These are phyloP conservation scores for Puffinus mauretanicus DNA, from an alignment of 2,113 vertebrate genomes.

Conservation along the genomic window DNA sequence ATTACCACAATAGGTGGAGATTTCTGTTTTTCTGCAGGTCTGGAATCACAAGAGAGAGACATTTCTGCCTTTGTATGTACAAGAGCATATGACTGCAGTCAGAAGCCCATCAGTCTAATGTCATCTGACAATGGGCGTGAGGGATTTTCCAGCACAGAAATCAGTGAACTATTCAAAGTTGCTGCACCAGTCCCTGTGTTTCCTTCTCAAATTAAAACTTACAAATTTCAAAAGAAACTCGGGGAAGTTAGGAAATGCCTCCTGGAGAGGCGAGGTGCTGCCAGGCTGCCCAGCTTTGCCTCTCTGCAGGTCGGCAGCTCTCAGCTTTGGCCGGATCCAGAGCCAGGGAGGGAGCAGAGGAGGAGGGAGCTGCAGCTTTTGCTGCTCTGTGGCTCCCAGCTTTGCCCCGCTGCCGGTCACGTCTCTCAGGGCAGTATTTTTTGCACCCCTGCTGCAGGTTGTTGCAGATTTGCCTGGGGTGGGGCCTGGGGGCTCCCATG, in stretches of 20 bases:
- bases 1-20: not conserved
- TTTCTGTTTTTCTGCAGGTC: not conserved
- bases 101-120: not conserved
- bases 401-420: accelerated
- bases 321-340: accelerated
- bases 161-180: not conserved
- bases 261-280: not conserved
- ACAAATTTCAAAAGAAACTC: not conserved
- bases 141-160: not conserved
- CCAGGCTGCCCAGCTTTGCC: not conserved
- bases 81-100: not conserved
- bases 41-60: not conserved
- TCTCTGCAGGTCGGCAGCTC: not conserved
- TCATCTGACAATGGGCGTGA: not conserved
- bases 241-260: not conserved
- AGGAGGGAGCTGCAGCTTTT: not conserved
- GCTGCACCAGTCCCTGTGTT: not conserved
- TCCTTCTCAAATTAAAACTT: not conserved
- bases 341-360: not conserved
- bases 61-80: not conserved
- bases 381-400: not conserved
- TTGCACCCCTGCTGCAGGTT: not conserved
- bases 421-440: not conserved
- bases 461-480: not conserved
- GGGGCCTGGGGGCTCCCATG: not conserved